Conservation (phyloP, 2,113 vertebrate species). For the Rallus limicola region DNA sequence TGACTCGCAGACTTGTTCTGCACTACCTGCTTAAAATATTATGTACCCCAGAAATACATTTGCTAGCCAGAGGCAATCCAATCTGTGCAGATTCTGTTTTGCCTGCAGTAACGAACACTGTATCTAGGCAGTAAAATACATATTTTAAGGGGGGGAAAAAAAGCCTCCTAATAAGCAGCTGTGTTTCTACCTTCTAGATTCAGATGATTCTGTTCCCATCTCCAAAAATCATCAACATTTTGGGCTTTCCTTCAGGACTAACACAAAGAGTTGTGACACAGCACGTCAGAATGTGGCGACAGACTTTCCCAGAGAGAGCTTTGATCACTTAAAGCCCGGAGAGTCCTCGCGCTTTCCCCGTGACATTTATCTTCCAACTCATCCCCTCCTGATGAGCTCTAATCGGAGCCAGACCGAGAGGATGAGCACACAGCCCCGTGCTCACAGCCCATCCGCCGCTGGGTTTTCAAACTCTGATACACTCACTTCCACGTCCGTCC, state of each 20-base stretch:
- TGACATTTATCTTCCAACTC: slow-evolving; percentile 4
- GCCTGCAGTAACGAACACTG: slow-evolving; percentile 28
- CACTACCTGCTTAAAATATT: slow-evolving; percentile 58
- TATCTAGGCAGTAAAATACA: slow-evolving; percentile 32
- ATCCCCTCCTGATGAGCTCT: neutral
- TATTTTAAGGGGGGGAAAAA: neutral
- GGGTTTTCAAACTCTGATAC: neutral
- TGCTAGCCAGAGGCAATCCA: slow-evolving; percentile 65
- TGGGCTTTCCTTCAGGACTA: slow-evolving; percentile 17
- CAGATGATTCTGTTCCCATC: slow-evolving; percentile 16
- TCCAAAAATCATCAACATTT: slow-evolving; percentile 25
- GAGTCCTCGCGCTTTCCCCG: neutral
- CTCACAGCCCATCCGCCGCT: neutral
- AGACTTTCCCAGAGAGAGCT: neutral
- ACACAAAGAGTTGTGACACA: slow-evolving; percentile 27
- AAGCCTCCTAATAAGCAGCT: slow-evolving; percentile 24
- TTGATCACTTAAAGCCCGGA: slow-evolving; percentile 36
- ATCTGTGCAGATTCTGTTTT: slow-evolving; percentile 3
- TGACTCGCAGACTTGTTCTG: slow-evolving; percentile 16
- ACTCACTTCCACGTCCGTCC: fast-evolving
- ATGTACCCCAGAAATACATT: slow-evolving; percentile 44
- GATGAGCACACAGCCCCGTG: neutral
- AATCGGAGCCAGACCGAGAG: neutral
- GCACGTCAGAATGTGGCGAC: slow-evolving; percentile 12
- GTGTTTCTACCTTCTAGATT: neutral